Percentiles rank a stretch among this genome's conserved stretches.
Evolutionary conservation across 2,888 invertebrate genomes (phyloP).

Genomic region (Xiphydria camelus): DNA sequence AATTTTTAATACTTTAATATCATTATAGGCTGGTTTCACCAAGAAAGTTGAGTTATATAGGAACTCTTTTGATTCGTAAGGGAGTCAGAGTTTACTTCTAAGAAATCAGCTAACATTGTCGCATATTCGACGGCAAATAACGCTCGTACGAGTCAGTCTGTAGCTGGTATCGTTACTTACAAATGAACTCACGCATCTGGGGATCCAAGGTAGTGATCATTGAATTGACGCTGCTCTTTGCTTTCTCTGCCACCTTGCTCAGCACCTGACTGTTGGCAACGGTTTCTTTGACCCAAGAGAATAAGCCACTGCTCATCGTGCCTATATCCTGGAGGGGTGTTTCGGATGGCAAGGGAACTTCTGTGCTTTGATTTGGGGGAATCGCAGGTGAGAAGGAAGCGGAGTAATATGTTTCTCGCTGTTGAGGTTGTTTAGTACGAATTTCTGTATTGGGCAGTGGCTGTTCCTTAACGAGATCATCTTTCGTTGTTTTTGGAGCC

Average conservation of each 20-base stretch:
- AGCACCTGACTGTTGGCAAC: constrained; percentile 67
- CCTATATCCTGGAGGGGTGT: constrained; percentile 25
- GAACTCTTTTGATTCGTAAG: too few species aligned
- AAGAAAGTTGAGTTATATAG: too few species aligned
- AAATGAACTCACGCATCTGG: constrained; percentile 85
- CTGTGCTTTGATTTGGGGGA: constrained; percentile 12
- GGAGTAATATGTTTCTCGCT: constrained; percentile 19
- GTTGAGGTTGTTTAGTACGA: constrained; percentile 26
- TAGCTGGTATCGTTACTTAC: constrained; percentile 65
- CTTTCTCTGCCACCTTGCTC: constrained; percentile 73
- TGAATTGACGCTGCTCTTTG: constrained; percentile 79
- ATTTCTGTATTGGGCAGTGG: constrained; percentile 19
- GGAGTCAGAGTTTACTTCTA: too few species aligned
- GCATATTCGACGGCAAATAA: too few species aligned
- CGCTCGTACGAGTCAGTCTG: too few species aligned
- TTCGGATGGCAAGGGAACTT: constrained; percentile 8
- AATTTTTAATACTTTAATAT: too few species aligned
- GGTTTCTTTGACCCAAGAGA: constrained; percentile 73
- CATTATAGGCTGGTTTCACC: too few species aligned
- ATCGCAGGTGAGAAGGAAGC: constrained; percentile 15
- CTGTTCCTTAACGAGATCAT: constrained; percentile 18
- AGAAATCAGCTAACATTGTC: too few species aligned
- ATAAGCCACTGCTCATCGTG: constrained; percentile 62
- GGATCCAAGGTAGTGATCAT: constrained; percentile 88
- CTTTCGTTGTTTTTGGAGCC: constrained; percentile 12